Conservation (phyloP, 2,888 invertebrate species). For the Plutella xylostella region DNA sequence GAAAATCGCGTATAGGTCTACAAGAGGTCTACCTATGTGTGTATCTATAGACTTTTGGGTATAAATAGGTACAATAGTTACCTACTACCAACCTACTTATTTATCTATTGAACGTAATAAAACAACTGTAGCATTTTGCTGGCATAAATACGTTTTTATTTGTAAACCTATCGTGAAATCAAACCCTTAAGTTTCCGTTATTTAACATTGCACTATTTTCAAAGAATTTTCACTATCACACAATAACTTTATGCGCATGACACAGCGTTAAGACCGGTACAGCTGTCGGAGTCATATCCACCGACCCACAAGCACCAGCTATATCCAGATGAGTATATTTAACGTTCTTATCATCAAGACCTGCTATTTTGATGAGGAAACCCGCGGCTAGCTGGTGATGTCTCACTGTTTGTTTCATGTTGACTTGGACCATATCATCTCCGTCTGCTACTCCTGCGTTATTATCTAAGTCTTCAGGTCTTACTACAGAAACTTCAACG, state of each 20-base stretch:
- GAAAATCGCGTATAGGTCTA: too few relatives aligned
- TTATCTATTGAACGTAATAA: too few relatives aligned
- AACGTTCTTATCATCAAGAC: slow-evolving; percentile 82
- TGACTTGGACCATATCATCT: slow-evolving; percentile 77
- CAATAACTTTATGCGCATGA: slow-evolving; percentile 48
- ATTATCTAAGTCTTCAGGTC: slow-evolving; percentile 75
- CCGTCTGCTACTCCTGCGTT: slow-evolving; percentile 78
- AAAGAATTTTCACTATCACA: too few relatives aligned
- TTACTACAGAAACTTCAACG: slow-evolving; percentile 80
- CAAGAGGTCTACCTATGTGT: too few relatives aligned
- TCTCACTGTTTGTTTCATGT: slow-evolving; percentile 45
- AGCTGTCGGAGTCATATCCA: slow-evolving; percentile 78
- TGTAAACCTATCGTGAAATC: too few relatives aligned
- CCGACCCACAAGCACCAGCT: slow-evolving; percentile 77
- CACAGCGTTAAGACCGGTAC: slow-evolving; percentile 76
- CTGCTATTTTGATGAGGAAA: slow-evolving; percentile 85
- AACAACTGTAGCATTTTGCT: too few relatives aligned
- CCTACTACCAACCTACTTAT: too few relatives aligned
- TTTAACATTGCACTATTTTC: too few relatives aligned
- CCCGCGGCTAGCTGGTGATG: slow-evolving; percentile 61
- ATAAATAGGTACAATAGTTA: too few relatives aligned
- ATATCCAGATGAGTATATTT: slow-evolving; percentile 85
- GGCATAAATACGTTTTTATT: too few relatives aligned
- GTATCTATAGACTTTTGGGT: too few relatives aligned
- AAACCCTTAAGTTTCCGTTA: too few relatives aligned